Conservation (phyloP, 2,888 invertebrate genomes). For the Protodeltote pygarga region DNA sequence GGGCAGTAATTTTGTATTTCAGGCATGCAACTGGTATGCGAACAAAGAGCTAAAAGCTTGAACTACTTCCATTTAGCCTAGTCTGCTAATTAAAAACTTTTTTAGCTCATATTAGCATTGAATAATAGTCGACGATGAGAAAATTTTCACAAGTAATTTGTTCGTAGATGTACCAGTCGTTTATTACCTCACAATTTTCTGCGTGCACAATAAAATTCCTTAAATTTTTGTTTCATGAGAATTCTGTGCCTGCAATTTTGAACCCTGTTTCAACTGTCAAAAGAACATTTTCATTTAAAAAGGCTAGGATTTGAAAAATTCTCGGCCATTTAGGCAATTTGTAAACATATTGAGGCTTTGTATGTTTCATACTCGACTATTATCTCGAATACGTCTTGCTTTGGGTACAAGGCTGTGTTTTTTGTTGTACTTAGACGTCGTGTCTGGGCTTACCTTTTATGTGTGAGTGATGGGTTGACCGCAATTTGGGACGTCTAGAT, state of each 20-base stretch:
- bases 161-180: conserved; percentile 37
- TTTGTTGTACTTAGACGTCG: conserved; percentile 13
- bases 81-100: conserved; percentile 41
- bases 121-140: conserved; percentile 21
- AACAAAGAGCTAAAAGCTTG: conserved; percentile 21
- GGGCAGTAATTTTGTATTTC: conserved; percentile 10
- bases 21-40: conserved; percentile 1
- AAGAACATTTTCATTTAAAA: conserved; percentile 18
- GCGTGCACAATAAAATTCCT: conserved; percentile 39
- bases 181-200: conserved; percentile 42
- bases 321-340: conserved; percentile 31
- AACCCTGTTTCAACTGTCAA: conserved; percentile 33
- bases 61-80: conserved; percentile 21
- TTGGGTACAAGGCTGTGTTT: conserved; percentile 4
- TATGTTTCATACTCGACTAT: conserved; percentile 39
- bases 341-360: conserved; percentile 41
- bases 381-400: conserved; percentile 27
- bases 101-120: conserved; percentile 21
- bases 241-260: conserved; percentile 17
- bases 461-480: conserved; percentile 22
- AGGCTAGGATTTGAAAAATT: conserved; percentile 28
- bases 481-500: conserved; percentile 39
- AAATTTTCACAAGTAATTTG: conserved; percentile 34
- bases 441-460: conserved; percentile 18
- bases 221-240: conserved; percentile 32